These are phyloP conservation scores for Sesia bembeciformis DNA, from an alignment of 2,888 invertebrate species.

Conservation along the genomic window DNA sequence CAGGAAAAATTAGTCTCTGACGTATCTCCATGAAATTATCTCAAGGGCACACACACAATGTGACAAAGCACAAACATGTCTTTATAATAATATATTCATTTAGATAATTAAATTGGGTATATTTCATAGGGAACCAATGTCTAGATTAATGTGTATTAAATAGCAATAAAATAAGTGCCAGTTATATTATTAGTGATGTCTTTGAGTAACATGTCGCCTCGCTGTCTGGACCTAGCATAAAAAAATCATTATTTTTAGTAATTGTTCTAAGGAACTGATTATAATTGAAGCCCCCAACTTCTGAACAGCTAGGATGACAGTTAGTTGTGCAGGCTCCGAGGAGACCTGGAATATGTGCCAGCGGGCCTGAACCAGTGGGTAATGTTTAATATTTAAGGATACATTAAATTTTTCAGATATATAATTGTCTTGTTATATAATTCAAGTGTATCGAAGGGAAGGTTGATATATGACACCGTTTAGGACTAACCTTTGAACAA, in stretches of 20 bases:
- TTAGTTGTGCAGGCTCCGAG: conserved; percentile 35
- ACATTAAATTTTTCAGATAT: conserved; percentile 74
- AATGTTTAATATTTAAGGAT: conserved; percentile 68
- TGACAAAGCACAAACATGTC: conserved; percentile 1
- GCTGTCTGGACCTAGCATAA: conserved; percentile 54
- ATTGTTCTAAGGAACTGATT: conserved; percentile 37
- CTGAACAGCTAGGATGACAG: conserved; percentile 46
- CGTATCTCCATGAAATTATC: conserved; percentile 21
- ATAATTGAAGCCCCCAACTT: conserved; percentile 36
- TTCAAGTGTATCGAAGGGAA: conserved; percentile 68
- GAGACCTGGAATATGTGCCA: conserved; percentile 47
- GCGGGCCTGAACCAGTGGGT: conserved; percentile 65
- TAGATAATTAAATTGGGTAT: conserved; percentile 2
- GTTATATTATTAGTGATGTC: background rate
- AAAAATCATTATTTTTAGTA: conserved; percentile 40
- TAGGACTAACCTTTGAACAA: conserved; percentile 56
- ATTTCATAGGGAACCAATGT: background rate
- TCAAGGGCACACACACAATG: conserved; percentile 17
- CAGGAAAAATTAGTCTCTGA: conserved; percentile 31
- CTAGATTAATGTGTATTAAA: background rate
- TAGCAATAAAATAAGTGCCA: conserved; percentile 18
- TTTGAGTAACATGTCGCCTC: conserved; percentile 1
- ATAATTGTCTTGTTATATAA: conserved; percentile 75
- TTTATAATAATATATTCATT: conserved; percentile 1
- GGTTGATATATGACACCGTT: conserved; percentile 50